Base-by-base conservation (phyloP, 2,113 vertebrate genomes). In the Thamnaconus septentrionalis region DNA sequence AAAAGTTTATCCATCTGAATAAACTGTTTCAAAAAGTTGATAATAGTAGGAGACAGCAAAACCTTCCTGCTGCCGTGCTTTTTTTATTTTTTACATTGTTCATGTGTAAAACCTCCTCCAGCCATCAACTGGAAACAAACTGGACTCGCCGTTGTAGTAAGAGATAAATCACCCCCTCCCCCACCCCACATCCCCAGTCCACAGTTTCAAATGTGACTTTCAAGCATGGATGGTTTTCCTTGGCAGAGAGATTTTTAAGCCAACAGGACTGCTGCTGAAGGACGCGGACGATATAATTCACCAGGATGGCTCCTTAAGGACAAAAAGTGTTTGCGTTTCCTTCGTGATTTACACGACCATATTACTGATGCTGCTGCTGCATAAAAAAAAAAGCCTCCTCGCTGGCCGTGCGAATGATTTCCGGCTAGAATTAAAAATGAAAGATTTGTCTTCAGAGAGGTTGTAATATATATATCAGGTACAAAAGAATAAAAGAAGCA, bases 1-100 rank as follows among this genome's bases (percentile, higher is more conserved):
- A 64, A 72, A 83, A 75, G 62, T 4, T 68, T 80, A 56, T 53
- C 62, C 41, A 67, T 66, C 4, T 64, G 7, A 48, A 48, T 74
- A 76, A 43, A 6, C 43, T 51, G 68, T 68, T 72, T 60, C 31
- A 56, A 50, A 41, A 53, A 66, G 55, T 7, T 69, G 46, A 66
- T 71, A 47, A 71, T 56, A 57, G 53, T 66, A 64, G 31, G 55
- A 71, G 40, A 66, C 44, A 40, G 68, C 50, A 58, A 56, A 64
- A 53, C 52, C 7, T 41, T 11, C 53, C 8, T 18, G 54, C 6
- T 46, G 42, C 5, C 11, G 8, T 31, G 18, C 18, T 31, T 31
- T 31, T 31, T 31, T 31, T 31, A 1, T 31, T 31, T 31, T 31
- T 31, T 31, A 31, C 18, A 31, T 31, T 31, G 18, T 31, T 31